phyloP scores from a whole-genome alignment of 1,140 invertebrate species.

The Pissodes strobi region DNA sequence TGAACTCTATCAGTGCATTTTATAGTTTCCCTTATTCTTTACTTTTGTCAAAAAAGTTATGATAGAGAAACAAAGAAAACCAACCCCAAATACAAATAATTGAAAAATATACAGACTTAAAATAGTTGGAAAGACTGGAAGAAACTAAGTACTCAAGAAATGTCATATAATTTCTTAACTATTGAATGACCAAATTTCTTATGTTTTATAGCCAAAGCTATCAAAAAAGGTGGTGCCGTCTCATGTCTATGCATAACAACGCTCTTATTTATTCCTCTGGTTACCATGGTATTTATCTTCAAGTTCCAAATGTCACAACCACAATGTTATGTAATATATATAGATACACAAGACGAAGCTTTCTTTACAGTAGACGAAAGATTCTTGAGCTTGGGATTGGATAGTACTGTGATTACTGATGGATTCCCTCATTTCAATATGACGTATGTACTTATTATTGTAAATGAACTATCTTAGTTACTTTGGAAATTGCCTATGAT shows the following conservation, averaged over 20 bases:
- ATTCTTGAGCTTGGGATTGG: conserved; percentile 50
- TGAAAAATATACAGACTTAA: too few species aligned
- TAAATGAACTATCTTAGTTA: too few species aligned
- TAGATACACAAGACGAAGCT: conserved; percentile 19
- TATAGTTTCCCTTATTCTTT: too few species aligned
- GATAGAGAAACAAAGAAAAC: too few species aligned
- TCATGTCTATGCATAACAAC: conserved; percentile 1
- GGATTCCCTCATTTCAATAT: conserved; percentile 48
- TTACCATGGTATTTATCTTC: not conserved
- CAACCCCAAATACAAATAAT: too few species aligned
- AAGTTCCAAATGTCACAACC: not conserved
- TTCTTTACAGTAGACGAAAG: conserved; percentile 30
- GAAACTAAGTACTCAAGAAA: too few species aligned
- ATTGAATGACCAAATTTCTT: too few species aligned
- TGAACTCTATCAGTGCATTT: too few species aligned
- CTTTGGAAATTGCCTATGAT: too few species aligned
- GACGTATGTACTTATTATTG: conserved; percentile 30
- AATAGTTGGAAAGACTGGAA: too few species aligned
- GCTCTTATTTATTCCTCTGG: not conserved
- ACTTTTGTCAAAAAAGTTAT: too few species aligned
- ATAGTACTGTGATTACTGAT: conserved; percentile 47
- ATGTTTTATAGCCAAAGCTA: not conserved
- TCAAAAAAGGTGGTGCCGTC: conserved; percentile 1
- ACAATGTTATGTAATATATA: conserved; percentile 12
- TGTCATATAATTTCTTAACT: too few species aligned